Base-by-base conservation (phyloP, 2,888 invertebrate genomes). In the Dolichomitus sp. region DNA sequence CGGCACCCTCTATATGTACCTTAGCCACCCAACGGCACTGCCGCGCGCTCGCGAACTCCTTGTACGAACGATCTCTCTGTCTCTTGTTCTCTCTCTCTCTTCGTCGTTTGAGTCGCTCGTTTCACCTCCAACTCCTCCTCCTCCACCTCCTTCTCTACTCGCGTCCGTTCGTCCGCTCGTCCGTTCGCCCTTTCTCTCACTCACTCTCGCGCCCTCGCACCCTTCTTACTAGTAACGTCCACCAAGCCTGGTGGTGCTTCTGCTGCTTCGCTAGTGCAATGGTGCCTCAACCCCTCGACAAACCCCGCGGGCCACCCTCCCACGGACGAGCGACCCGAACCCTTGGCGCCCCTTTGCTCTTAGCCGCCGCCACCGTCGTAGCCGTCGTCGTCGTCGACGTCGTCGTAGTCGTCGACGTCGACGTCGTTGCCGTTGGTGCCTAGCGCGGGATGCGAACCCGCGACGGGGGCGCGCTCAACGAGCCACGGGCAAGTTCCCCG, bases 261-360 rank as follows among this genome's bases (percentile, higher is more conserved):
- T 81, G 75, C 57, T 80, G 61, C 81, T 73, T 72, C 50, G 50
- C 42, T 82, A 66, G 50, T 52, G 76, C 70, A 68, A 57, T 75
- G 72, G 76, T 82, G 61, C 84, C 83, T 73, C 79, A 80, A 69
- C 82, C 86, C 84, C 84, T 85, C 84, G 80, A 68, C 76, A 68
- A 50, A 82, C 74, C 73, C 69, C 81, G 59, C 69, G 66, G 72
- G 40, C 76, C 76, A 77, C 82, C 81, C 82, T 82, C 80, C 77
- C 74, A 75, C 75, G 85, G 74, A 74, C 88, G 86, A 82, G 89
- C 88, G 87, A 88, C 84, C 85, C 90, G 85, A 89, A 90, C 91
- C 90, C 89, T 91, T 89, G 90, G 90, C 90, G 88, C 90, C 91
- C 89, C 90, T 90, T 90, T 89, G 88, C 91, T 89, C 88, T 89